Evolutionary conservation across 1,140 invertebrate genomes (phyloP).

Genomic region (Bombus superbus): DNA sequence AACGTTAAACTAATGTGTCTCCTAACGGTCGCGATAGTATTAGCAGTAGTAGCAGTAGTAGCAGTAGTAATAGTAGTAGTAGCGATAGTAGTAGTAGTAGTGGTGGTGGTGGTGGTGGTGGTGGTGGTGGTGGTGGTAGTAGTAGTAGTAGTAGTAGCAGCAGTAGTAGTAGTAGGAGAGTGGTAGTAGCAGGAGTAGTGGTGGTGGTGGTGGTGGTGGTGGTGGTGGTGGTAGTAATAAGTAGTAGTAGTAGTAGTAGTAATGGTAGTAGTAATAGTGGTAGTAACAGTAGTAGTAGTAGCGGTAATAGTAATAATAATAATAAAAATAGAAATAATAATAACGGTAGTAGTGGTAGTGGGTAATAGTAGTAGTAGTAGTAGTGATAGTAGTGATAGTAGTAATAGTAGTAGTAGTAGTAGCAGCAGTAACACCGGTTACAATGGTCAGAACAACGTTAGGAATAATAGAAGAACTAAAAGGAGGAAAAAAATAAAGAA

Average conservation of each 20-base stretch:
- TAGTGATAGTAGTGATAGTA: conserved; percentile 45
- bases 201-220: conserved; percentile 24
- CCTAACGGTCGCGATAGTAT: conserved; percentile 47
- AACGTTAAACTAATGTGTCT: conserved; percentile 39
- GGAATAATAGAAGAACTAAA: neutral
- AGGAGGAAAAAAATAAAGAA: conserved; percentile 7
- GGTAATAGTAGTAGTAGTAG: neutral
- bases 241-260: conserved; percentile 10
- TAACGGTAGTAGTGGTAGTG: neutral
- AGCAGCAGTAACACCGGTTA: conserved; percentile 52
- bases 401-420: conserved; percentile 51
- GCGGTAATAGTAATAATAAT: neutral
- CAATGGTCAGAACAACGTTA: conserved; percentile 43
- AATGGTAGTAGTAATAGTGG: no score
- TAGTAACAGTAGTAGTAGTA: no score
- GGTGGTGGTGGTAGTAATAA: conserved; percentile 43
- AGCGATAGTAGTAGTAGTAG: conserved; percentile 50
- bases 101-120: conserved; percentile 52
- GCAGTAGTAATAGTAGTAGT: conserved; percentile 51
- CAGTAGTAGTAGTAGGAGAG: conserved; percentile 53
- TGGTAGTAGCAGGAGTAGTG: conserved; percentile 50
- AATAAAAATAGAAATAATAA: neutral
- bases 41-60: conserved; percentile 45
- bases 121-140: conserved; percentile 48
- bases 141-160: conserved; percentile 45